These are phyloP conservation scores for Eretmochelys imbricata DNA, from an alignment of 2,113 vertebrate species.

Conservation along the genomic window DNA sequence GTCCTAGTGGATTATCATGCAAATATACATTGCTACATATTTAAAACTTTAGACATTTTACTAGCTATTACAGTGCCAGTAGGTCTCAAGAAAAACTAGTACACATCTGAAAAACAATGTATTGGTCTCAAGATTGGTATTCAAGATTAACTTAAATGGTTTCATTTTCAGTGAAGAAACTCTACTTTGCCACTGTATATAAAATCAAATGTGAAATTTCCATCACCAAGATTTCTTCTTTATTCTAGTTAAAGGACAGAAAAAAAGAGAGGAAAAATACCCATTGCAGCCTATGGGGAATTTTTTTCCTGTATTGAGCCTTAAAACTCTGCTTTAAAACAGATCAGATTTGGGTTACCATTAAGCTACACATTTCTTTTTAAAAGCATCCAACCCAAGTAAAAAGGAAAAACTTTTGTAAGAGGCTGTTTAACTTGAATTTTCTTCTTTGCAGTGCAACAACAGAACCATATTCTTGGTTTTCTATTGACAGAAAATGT, in stretches of 20 bases:
- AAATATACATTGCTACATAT: neutral
- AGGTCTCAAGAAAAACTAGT: neutral
- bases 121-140: neutral
- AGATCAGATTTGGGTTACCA: no score
- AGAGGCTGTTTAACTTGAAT: neutral
- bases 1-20: neutral
- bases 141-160: neutral
- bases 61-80: neutral
- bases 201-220: no score
- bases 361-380: neutral
- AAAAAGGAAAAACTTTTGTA: neutral
- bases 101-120: neutral
- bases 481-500: neutral
- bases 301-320: no score
- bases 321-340: no score
- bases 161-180: neutral
- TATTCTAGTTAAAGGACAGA: no score
- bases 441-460: neutral
- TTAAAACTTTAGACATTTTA: rapidly evolving
- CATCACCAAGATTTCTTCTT: no score
- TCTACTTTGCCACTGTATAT: neutral
- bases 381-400: neutral
- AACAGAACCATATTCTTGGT: neutral
- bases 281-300: neutral
- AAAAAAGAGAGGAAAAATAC: neutral